Conservation (phyloP, 1,140 invertebrate species). For the Phymastichus coffea region DNA sequence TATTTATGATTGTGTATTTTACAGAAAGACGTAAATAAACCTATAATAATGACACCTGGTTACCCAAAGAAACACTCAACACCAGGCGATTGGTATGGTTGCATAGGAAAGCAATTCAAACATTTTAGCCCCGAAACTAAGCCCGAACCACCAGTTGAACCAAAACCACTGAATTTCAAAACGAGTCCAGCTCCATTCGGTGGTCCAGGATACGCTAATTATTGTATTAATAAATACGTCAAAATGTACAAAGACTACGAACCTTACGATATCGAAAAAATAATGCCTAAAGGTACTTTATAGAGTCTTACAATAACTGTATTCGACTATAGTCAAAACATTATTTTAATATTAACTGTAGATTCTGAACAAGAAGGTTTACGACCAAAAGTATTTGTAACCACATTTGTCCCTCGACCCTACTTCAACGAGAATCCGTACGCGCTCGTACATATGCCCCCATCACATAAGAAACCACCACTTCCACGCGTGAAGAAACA, state of each 20-base stretch:
- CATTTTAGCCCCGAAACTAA: constrained; percentile 33
- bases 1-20: too few species aligned
- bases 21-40: too few species aligned
- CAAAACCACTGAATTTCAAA: constrained; percentile 37
- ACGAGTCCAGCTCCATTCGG: constrained; percentile 42
- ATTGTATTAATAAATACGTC: constrained; percentile 40
- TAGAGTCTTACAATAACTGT: not conserved
- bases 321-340: not conserved
- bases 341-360: not conserved
- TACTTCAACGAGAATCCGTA: constrained; percentile 16
- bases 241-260: constrained; percentile 28
- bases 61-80: constrained; percentile 42
- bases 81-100: constrained; percentile 44
- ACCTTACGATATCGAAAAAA: constrained; percentile 36
- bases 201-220: constrained; percentile 44
- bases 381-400: not conserved
- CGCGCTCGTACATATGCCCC: not conserved
- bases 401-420: not conserved
- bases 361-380: not conserved
- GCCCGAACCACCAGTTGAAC: constrained; percentile 28
- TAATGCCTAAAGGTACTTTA: not conserved
- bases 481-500: not conserved
- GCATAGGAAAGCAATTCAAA: constrained; percentile 38
- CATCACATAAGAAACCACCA: not conserved
- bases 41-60: constrained; percentile 37